A percentile compares a stretch with the other conserved stretches of the same genome.
Evolutionary conservation across 2,113 vertebrate species (phyloP).

Genomic region (Egretta garzetta): DNA sequence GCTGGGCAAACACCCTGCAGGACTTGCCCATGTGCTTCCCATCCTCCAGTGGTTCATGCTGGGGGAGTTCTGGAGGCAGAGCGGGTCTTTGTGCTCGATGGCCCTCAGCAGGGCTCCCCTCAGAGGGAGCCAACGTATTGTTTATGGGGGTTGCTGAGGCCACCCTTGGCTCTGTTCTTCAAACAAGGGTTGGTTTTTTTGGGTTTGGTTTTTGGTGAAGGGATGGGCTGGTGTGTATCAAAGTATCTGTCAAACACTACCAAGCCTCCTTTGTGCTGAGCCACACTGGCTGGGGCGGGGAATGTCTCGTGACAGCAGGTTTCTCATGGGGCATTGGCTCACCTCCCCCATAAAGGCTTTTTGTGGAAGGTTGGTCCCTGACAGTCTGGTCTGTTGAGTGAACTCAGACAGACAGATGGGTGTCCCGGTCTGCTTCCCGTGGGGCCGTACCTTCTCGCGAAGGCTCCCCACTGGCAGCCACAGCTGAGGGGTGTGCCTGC

Average conservation of each 20-base stretch:
- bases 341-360: background rate
- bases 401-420: too few relatives aligned
- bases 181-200: too few relatives aligned
- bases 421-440: accelerated
- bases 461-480: background rate
- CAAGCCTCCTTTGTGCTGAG: background rate
- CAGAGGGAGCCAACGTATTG: background rate
- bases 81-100: background rate
- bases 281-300: too few relatives aligned
- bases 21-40: background rate
- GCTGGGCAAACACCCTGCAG: accelerated
- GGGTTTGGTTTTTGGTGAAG: background rate
- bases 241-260: background rate
- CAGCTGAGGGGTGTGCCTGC: background rate
- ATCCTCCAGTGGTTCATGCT: background rate
- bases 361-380: background rate
- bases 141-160: background rate
- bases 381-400: background rate
- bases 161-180: background rate
- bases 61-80: background rate
- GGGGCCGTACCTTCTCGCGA: accelerated
- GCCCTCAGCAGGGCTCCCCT: background rate
- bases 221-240: background rate
- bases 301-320: background rate
- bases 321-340: background rate